A percentile compares a stretch with the other conserved stretches of the same genome.
Conservation (phyloP, 2,888 invertebrate genomes). For the Gymnocheta viridis region DNA sequence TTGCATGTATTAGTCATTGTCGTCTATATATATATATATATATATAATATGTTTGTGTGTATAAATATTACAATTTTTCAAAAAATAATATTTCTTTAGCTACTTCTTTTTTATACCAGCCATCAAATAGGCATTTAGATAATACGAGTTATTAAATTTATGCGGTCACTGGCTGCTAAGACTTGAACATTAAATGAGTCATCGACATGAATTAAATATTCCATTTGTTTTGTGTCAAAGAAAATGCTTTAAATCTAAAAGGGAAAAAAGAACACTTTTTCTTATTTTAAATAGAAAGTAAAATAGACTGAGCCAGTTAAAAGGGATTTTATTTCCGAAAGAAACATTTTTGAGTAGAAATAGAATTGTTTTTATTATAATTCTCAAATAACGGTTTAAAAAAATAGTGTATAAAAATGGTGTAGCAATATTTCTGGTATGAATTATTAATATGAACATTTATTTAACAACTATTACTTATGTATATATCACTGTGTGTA, state of each 20-base stretch:
- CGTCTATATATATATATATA: neutral
- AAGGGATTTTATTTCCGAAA: neutral
- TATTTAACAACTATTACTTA: too few relatives aligned
- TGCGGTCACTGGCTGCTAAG: conserved; percentile 33
- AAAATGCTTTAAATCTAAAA: conserved; percentile 14
- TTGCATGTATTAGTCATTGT: conserved; percentile 30
- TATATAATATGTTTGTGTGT: too few relatives aligned
- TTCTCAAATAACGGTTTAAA: neutral
- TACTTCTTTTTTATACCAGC: neutral
- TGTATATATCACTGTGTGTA: too few relatives aligned
- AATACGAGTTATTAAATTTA: conserved; percentile 1
- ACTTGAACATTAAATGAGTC: conserved; percentile 49
- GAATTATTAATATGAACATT: too few relatives aligned
- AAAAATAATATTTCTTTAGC: conserved; percentile 17
- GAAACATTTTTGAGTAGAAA: neutral
- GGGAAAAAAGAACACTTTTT: neutral
- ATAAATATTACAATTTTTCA: too few relatives aligned
- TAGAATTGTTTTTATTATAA: neutral
- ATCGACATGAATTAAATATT: conserved; percentile 46
- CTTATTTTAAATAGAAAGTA: neutral
- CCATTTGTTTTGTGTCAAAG: neutral
- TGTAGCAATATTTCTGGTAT: too few relatives aligned
- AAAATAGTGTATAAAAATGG: neutral
- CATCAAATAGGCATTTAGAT: conserved; percentile 23
- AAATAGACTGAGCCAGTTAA: neutral